Base-by-base conservation (phyloP, 1,140 invertebrate genomes). In the Drosophila ercepeae region DNA sequence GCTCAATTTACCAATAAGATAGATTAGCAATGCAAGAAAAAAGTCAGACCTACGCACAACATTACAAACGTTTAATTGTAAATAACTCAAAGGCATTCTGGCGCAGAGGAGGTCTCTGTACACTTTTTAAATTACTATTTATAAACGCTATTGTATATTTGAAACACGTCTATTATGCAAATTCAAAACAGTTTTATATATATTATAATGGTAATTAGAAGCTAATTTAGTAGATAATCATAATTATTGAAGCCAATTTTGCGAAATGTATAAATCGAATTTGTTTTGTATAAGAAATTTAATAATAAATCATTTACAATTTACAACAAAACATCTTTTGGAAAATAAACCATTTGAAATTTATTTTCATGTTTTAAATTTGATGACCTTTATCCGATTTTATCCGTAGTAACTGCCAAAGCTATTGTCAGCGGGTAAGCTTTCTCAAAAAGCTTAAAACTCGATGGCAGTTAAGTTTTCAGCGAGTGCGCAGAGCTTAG, bases 241-340 rank as follows among this genome's bases (percentile, higher is more conserved):
- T 52, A 44, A 67, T 67, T 67, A 67, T 67, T 48, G 41, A 59
- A 34, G 44, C 50, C 72, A 36, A 21, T 52, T 42, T 61, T 46
- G 57, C 44, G 29, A 48, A 34, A 68, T 65, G 53, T 83, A 67
- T 52, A 72, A 75, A 71, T 71, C 70, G 64, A 77, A 78, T 75
- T 64, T 82, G 61, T 67, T 65, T 74, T 83, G 46, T 74, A 74
- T 61, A 82, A 83, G 68, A 72, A 83, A 52, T 49, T 50, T 60
- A 65, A 70, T 57, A 83, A 77, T 55, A 55, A 78, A 78, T 19
- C 27, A 64, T 25, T 23, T 53, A 54, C 21, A 45, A 18, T 52
- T 41, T 29, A 4, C n/a, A n/a, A n/a, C n/a, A n/a, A n/a, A n/a
- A n/a, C n/a, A n/a, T n/a, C n/a, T n/a, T n/a, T 1, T 50, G 14